A percentile compares a stretch with the other conserved stretches of the same genome.
Evolutionary conservation across 1,140 invertebrate genomes (phyloP).

Genomic region (Nasonia giraulti): DNA sequence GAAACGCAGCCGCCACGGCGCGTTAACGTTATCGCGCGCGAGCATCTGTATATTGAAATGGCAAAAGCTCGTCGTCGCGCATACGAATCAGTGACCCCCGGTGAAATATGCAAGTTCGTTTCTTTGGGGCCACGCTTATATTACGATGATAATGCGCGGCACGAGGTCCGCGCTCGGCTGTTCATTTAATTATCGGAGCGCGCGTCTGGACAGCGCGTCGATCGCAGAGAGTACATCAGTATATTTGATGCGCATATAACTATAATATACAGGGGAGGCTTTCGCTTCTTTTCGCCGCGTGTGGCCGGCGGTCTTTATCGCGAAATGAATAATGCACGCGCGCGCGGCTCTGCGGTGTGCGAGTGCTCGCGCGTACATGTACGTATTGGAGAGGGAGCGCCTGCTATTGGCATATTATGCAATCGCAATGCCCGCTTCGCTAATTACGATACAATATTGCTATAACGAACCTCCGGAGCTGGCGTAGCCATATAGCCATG

Average conservation of each 20-base stretch:
- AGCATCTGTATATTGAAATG: background rate
- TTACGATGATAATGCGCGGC: too few species aligned
- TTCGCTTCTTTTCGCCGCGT: background rate
- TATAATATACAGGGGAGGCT: background rate
- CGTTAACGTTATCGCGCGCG: too few species aligned
- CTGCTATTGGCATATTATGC: constrained; percentile 36
- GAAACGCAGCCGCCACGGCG: too few species aligned
- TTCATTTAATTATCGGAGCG: background rate
- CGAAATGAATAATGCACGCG: constrained; percentile 36
- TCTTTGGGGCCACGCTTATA: background rate
- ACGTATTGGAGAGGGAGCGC: background rate
- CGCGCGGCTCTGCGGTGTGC: background rate
- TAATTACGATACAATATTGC: constrained; percentile 47
- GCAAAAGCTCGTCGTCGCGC: background rate
- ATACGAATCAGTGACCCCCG: background rate
- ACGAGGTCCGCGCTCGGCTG: too few species aligned
- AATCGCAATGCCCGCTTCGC: constrained; percentile 21
- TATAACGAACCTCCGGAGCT: constrained; percentile 5
- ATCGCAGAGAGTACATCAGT: too few species aligned
- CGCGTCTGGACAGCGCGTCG: background rate
- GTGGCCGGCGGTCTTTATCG: constrained; percentile 9
- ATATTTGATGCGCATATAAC: too few species aligned
- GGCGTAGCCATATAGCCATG: background rate
- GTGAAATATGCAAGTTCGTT: background rate
- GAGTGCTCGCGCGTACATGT: background rate